phyloP scores from a whole-genome alignment of 2,113 vertebrate species.

The Recurvirostra avosetta region DNA sequence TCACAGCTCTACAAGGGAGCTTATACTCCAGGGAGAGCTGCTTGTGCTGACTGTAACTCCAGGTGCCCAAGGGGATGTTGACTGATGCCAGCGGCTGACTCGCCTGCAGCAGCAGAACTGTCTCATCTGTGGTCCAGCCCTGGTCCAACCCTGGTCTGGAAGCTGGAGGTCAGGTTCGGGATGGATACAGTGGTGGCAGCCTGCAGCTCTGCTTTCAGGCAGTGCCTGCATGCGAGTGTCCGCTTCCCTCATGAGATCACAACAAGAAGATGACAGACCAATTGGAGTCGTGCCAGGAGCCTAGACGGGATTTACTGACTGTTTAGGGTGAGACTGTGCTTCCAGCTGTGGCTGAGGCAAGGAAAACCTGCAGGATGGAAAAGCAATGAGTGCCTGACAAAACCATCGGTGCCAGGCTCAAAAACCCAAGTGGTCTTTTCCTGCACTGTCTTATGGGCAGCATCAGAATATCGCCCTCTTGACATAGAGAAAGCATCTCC shows the following conservation, averaged over 20 bases:
- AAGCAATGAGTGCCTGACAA: background rate
- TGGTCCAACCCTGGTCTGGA: background rate
- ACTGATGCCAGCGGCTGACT: background rate
- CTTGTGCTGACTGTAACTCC: background rate
- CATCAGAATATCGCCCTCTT: background rate
- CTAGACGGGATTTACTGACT: background rate
- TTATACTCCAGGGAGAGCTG: background rate
- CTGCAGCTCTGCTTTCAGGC: background rate
- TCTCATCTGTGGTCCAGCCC: background rate
- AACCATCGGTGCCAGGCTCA: background rate
- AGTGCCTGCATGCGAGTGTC: background rate
- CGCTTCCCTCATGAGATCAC: background rate
- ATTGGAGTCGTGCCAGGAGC: fast-evolving
- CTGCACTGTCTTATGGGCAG: background rate
- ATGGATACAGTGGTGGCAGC: background rate
- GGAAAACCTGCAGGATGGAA: background rate
- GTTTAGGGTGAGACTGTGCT: fast-evolving
- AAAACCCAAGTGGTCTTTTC: background rate
- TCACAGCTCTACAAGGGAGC: background rate
- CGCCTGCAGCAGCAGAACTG: background rate
- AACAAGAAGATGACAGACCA: background rate
- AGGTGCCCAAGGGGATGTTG: background rate
- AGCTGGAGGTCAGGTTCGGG: background rate
- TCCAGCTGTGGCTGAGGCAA: background rate
- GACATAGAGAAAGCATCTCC: background rate